These are phyloP conservation scores for Crambe crambe DNA, from an alignment of 37 sponge, comb jelly and placozoan genomes.

Conservation along the genomic window DNA sequence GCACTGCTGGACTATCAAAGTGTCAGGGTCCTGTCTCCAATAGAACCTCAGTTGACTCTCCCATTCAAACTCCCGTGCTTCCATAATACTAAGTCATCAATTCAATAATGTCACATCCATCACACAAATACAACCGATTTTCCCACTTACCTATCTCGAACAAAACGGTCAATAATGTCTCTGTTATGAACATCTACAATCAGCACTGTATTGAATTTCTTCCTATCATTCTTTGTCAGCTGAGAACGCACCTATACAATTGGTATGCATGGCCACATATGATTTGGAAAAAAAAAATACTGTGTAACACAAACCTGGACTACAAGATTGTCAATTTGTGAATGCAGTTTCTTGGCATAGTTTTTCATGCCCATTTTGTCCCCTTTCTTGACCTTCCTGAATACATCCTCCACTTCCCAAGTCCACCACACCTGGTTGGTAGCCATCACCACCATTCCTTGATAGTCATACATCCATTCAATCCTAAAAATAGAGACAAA, in stretches of 20 bases:
- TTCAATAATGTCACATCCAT: too few species aligned
- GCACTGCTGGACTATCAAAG: slow-evolving; percentile 90
- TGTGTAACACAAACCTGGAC: slow-evolving; percentile 59
- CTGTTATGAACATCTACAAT: slow-evolving; percentile 99
- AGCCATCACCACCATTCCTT: slow-evolving; percentile 98
- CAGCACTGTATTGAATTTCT: slow-evolving; percentile 98
- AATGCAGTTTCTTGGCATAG: slow-evolving; percentile 94
- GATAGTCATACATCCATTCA: slow-evolving; percentile 96
- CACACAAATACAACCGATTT: background rate
- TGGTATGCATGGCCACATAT: background rate
- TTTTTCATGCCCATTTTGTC: slow-evolving; percentile 99
- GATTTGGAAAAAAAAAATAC: background rate
- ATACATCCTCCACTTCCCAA: slow-evolving; percentile 99
- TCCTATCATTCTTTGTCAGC: slow-evolving; percentile 94
- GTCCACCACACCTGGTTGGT: slow-evolving; percentile 99
- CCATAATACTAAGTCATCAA: slow-evolving; percentile 84
- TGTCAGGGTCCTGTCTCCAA: slow-evolving; percentile 93
- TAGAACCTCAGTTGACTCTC: slow-evolving; percentile 99
- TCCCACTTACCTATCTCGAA: slow-evolving; percentile 89
- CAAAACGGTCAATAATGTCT: slow-evolving; percentile 98
- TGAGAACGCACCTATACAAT: slow-evolving; percentile 83
- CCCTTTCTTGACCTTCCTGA: slow-evolving; percentile 95
- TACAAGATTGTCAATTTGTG: slow-evolving; percentile 95
- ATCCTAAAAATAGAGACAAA: slow-evolving; percentile 62
- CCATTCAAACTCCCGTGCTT: slow-evolving; percentile 99